Base-by-base conservation (phyloP, 2,113 vertebrate species). In the Coregonus clupeaformis region DNA sequence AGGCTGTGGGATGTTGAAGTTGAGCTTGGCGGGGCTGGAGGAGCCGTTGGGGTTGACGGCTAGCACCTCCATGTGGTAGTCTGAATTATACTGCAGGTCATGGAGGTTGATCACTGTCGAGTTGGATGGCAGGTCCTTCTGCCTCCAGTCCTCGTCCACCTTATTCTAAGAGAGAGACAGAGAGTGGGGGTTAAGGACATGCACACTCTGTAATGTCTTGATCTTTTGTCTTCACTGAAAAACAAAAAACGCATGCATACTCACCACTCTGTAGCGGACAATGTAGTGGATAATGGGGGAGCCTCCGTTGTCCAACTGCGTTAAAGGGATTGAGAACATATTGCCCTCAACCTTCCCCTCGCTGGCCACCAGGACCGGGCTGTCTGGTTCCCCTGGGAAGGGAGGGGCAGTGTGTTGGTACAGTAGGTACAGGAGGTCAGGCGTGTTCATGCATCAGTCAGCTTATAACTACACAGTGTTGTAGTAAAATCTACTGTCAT, bases 371-470 rank as follows among this genome's bases (percentile, higher is more conserved):
- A 93, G 29, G 55, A 80, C 60, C 11, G 93, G 92, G 7, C 72
- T 83, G 76, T 92, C 90, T 1, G 93, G 92, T 79, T 94, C 92
- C 29, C 92, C 93, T 94, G 59, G 9, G 22, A 7, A 13, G 20
- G 18, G 29, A 24, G 29, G 29, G 29, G 36, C 36, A 42, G 9
- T 42, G 36, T 42, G 36, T 42, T 42, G 9, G 7, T 42, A 42
- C 36, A 42, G 2, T 11, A 42, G 36, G 36, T 42, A 42, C 9
- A 42, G 36, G 36, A 42, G 36, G 36, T 42, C 36, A 42, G 36
- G 36, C 6, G 36, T 42, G 36, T 42, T 42, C n/a, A 60, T 60
- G 18, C 14, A 18, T 55, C 13, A 18, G 18, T 1, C 16, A 60
- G 57, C 4, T 22, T 60, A n/a, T 9, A 59, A 36, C 32, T 36